Percentiles rank a stretch among this genome's conserved stretches.
These are phyloP conservation scores for Orthosia cruda DNA, from an alignment of 2,888 invertebrate genomes.

Conservation along the genomic window DNA sequence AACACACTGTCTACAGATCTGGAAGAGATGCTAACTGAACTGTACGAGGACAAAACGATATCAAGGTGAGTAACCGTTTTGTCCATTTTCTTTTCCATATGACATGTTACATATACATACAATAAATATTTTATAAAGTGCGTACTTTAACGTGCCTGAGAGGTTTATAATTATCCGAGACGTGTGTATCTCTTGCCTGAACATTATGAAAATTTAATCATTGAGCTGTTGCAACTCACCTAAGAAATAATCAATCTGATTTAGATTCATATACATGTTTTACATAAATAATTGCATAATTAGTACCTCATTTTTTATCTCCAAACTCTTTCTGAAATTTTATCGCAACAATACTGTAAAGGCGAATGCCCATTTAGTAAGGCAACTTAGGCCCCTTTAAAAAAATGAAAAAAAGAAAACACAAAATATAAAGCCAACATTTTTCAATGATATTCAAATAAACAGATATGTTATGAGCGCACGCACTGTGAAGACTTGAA, in stretches of 20 bases:
- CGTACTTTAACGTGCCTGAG: background rate
- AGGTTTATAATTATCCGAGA: background rate
- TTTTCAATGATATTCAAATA: too few species aligned
- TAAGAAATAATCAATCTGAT: background rate
- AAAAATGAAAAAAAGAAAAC: too few species aligned
- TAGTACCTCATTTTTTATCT: too few species aligned
- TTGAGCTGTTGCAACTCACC: background rate
- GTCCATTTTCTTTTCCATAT: background rate
- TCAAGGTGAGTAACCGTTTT: conserved; percentile 75
- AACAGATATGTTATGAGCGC: too few species aligned
- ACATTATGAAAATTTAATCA: too few species aligned
- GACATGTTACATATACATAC: background rate
- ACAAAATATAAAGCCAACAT: too few species aligned
- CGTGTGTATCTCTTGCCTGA: background rate
- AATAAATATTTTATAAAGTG: too few species aligned
- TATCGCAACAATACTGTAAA: too few species aligned
- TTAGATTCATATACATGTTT: background rate
- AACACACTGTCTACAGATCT: conserved; percentile 96
- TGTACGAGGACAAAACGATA: conserved; percentile 93
- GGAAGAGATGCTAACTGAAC: conserved; percentile 96
- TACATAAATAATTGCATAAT: background rate
- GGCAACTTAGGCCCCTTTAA: too few species aligned
- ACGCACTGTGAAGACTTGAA: too few species aligned
- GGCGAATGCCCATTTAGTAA: too few species aligned
- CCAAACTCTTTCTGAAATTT: too few species aligned